Evolutionary conservation across 35 echinoderm and acorn worm species (phyloP).

Genomic region (Lytechinus pictus): DNA sequence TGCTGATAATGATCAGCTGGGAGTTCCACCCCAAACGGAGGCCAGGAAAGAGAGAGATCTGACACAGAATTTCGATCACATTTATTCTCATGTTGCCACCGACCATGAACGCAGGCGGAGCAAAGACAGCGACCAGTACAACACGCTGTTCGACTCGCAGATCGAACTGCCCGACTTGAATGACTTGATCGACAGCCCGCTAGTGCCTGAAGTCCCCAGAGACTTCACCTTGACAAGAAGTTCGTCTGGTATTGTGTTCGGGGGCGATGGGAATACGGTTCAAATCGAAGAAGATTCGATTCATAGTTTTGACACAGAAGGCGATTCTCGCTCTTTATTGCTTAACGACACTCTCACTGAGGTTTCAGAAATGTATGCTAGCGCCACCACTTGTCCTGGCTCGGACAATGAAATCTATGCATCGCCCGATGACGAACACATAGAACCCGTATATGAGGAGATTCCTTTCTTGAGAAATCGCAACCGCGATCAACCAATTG

Average conservation of each 20-base stretch:
- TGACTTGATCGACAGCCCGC: conserved; percentile 30
- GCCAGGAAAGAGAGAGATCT: neutral
- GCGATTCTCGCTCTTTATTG: conserved; percentile 32
- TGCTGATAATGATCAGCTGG: neutral
- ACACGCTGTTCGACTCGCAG: conserved; percentile 19
- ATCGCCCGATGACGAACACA: neutral
- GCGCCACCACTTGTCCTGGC: conserved; percentile 42
- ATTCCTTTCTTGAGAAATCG: neutral
- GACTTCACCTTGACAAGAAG: conserved; percentile 18
- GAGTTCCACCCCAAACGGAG: neutral
- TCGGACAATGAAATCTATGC: conserved; percentile 32
- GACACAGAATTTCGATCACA: conserved; percentile 41
- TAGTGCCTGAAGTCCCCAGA: conserved; percentile 10
- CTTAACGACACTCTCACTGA: conserved; percentile 45
- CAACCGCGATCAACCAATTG: conserved; percentile 1
- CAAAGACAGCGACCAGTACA: conserved; percentile 26
- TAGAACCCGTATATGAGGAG: conserved; percentile 46
- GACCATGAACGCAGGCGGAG: conserved; percentile 51
- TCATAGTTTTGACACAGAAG: conserved; percentile 44
- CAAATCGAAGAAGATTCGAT: conserved; percentile 48
- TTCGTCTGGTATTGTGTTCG: neutral
- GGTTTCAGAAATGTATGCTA: conserved; percentile 44
- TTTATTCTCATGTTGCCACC: conserved; percentile 37
- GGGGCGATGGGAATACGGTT: conserved; percentile 50
- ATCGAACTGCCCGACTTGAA: conserved; percentile 48